Evolutionary conservation across 30 jellyfish, hydroid and myxozoan genomes (phyloP), one percentile per base, ranked within the genome.

Genomic region (Morbakka virulenta): DNA sequence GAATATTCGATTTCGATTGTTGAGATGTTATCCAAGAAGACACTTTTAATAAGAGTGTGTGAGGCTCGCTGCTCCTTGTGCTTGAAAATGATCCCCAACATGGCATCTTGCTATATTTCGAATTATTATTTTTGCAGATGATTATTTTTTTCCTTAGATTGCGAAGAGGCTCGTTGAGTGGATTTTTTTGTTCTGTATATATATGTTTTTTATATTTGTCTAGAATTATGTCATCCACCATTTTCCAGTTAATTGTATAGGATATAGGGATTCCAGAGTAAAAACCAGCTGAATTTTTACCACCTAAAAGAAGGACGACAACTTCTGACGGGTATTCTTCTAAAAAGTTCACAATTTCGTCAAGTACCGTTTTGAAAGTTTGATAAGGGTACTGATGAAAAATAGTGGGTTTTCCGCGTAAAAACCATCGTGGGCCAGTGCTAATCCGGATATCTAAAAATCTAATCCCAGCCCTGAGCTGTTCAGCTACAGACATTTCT

Each of bases 271-370:
- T 3, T 12, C 47, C 47, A n/a, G 24, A 21, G n/a, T 21, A 24
- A 28, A 21, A 20, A 4, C 25, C 3, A 23, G 24, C n/a, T 4
- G 17, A 20, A 20, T 24, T 21, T 13, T 33, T 33, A 4, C 14
- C 52, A 4, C 28, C 32, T 50, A 64, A 33, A 4, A 48, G 76
- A 2, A 64, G 2, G n/a, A 64, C 76, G n/a, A 64, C 76, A 64
- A 64, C 63, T 25, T 64, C 76, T 4, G 24, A 14, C 14, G 63
- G 76, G 50, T 64, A 50, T 4, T 4, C 3, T 50, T 25, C 28
- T 33, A 64, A 28, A 33, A 64, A 64, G 47, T 28, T 4, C 3
- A 64, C 76, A 4, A 33, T 64, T 21, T 64, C 32, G 25, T 64
- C 32, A 25, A 64, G 28, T 6, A 28, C 49, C 4, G 28, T 64